Evolutionary conservation across 2,797 vertebrate genomes (phyloP).

Genomic region (Anguilla pacifica): DNA sequence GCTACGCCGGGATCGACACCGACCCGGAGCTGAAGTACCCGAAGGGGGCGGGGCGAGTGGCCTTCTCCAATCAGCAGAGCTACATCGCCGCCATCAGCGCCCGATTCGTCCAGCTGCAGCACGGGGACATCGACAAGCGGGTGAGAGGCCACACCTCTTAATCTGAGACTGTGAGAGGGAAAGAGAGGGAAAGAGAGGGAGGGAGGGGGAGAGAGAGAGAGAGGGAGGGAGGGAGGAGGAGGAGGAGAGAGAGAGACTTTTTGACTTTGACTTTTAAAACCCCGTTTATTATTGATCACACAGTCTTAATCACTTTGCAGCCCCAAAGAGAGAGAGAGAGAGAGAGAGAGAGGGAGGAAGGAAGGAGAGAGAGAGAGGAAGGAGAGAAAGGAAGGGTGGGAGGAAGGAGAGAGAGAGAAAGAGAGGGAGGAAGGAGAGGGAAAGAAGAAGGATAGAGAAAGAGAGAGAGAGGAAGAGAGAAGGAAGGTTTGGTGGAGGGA

Average conservation of each 20-base stretch:
- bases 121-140: conserved; percentile 99
- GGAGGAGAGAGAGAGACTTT: neutral
- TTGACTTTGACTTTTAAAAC: too few species aligned
- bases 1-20: conserved; percentile 98
- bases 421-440: neutral
- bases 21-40: conserved; percentile 99
- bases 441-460: neutral
- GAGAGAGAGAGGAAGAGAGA: neutral
- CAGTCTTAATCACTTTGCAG: too few species aligned
- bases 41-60: conserved; percentile 96
- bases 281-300: too few species aligned
- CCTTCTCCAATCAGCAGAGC: conserved; percentile 99
- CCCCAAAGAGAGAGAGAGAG: too few species aligned
- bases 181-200: neutral
- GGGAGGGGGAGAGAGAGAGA: neutral
- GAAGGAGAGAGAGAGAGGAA: neutral
- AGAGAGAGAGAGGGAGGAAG: too few species aligned
- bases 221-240: neutral
- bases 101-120: conserved; percentile 99
- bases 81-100: conserved; percentile 99
- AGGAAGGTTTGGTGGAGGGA: neutral
- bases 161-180: neutral
- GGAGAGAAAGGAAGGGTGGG: neutral
- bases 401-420: neutral
- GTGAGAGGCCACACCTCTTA: conserved; percentile 68